Evolutionary conservation across 2,888 invertebrate genomes (phyloP), one percentile per base, ranked within the genome.

Genomic region (Cheilosia soror): DNA sequence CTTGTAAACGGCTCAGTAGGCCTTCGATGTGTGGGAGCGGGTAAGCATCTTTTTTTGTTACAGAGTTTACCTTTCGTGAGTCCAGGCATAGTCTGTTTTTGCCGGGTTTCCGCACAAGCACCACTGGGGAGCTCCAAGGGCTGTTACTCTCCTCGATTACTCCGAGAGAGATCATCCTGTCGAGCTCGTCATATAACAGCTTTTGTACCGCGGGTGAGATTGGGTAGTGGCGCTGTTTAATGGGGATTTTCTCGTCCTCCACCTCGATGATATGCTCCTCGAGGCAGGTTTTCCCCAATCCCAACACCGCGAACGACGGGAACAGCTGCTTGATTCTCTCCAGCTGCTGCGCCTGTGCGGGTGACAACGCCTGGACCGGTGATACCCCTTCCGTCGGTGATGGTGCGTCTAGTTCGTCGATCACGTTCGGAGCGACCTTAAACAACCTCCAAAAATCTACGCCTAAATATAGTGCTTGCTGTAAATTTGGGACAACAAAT

Each of bases 191-290:
- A 11, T 60, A 71, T 31, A 60, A 5, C 2, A 71, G 49, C 49
- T 71, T 71, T 27, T 71, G 71, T 15, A 71, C n/a, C 3, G n/a
- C 58, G 13, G 49, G 71, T 20, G 47, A 51, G 27, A 71, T 40
- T 37, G 71, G 71, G 15, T 71, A 71, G 7, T 71, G 47, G 11
- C 58, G 31, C n/a, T 60, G 57, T 7, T 60, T 51, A 2, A 60
- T 60, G 27, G 60, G 60, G 4, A 49, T 37, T 11, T 37, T 37
- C 11, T 37, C 37, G 37, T 62, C 62, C n/a, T 72, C 51, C 51
- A 71, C 57, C 37, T 58, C 69, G 1, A 69, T 69, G 0, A 69
- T 1, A 7, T 69, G 57, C 0, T 71, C 25, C 9, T 71, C 58
- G 7, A 58, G 58, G n/a, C 42, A 6, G 4, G 62, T 62, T 4